These are phyloP conservation scores for Brachyhypopomus occidentalis DNA, from an alignment of 2,113 vertebrate species.

Conservation along the genomic window DNA sequence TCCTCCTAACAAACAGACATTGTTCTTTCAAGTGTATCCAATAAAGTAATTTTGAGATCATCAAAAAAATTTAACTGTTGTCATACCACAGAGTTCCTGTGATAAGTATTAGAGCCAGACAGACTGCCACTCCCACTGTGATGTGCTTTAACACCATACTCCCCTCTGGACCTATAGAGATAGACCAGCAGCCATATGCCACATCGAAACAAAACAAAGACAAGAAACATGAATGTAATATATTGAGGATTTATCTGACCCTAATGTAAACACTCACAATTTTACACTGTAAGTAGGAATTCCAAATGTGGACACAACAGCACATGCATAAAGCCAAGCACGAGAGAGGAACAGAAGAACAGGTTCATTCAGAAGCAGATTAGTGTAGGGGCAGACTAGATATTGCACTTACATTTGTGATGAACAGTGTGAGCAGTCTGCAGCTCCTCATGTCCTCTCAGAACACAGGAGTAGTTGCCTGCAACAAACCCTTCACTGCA, in stretches of 20 bases:
- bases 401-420: slow-evolving; percentile 21
- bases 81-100: slow-evolving; percentile 27
- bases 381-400: background rate
- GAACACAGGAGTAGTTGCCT: slow-evolving; percentile 30
- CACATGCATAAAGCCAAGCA: too few species aligned
- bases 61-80: background rate
- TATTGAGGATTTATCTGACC: background rate
- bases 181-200: background rate
- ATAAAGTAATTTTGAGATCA: background rate
- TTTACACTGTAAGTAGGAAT: background rate
- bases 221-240: background rate
- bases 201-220: background rate
- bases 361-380: too few species aligned
- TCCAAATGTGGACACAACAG: too few species aligned
- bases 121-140: background rate
- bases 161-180: background rate
- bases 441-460: background rate
- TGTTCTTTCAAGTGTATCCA: too few species aligned
- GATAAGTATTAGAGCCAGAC: slow-evolving; percentile 9
- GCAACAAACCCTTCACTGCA: background rate
- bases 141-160: background rate
- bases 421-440: background rate
- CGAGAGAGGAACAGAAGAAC: too few species aligned
- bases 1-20: background rate
- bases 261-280: background rate